Conservation (phyloP, 1,140 invertebrate genomes). For the Helicoverpa armigera region DNA sequence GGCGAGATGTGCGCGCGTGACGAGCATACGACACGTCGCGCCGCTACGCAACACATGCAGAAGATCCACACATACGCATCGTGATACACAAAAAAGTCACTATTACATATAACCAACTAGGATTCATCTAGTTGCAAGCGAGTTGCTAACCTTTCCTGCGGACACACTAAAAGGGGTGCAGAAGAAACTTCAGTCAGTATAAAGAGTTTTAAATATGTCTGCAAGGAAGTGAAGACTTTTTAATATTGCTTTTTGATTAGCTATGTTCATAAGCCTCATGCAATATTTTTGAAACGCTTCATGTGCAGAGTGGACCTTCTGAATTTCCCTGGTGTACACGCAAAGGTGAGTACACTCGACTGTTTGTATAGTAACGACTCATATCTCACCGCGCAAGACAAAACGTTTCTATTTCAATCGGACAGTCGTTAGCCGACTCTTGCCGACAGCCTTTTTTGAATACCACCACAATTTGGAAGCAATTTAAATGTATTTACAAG, state of each 20-base stretch:
- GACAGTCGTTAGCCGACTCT: neutral
- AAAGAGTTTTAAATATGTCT: no score
- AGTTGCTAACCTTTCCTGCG: no score
- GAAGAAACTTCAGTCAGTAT: no score
- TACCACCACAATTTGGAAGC: neutral
- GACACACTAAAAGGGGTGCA: no score
- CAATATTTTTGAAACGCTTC: neutral
- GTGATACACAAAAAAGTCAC: no score
- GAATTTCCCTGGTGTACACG: neutral
- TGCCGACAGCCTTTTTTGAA: slow-evolving; percentile 12
- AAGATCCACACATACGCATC: neutral
- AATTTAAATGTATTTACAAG: neutral
- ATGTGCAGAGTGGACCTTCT: neutral
- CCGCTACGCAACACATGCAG: neutral
- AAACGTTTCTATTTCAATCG: slow-evolving; percentile 27
- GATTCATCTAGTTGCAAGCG: no score
- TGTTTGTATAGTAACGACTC: slow-evolving; percentile 52
- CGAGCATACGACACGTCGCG: slow-evolving; percentile 54
- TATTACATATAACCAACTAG: no score
- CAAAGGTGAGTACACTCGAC: slow-evolving; percentile 19
- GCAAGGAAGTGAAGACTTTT: no score
- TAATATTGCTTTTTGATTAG: no score
- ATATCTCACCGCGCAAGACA: slow-evolving; percentile 23
- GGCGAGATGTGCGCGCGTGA: slow-evolving; percentile 61
- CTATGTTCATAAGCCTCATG: no score